Evolutionary conservation across 2,797 vertebrate species (phyloP).

Genomic region (Ciconia nigra): DNA sequence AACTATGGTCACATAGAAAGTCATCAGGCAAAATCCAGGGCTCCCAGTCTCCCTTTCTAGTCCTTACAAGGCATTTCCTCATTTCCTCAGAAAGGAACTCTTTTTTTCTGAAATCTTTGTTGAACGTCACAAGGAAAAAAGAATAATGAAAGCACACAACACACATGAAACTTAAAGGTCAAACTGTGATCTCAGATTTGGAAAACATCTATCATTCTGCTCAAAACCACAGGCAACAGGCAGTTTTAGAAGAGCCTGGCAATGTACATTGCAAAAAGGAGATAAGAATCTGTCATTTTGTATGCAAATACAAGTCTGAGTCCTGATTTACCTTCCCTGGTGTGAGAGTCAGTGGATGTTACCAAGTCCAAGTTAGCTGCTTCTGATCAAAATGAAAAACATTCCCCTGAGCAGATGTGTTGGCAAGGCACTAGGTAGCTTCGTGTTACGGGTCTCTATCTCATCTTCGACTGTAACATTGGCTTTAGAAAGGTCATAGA

Average conservation of each 20-base stretch:
- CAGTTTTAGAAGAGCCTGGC: not conserved
- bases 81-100: not conserved
- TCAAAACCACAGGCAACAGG: not conserved
- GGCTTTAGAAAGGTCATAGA: slow-evolving; percentile 56
- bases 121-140: not conserved
- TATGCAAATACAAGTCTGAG: not conserved
- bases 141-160: slow-evolving; percentile 11
- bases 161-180: slow-evolving; percentile 32
- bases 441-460: not conserved
- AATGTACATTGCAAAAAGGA: not conserved
- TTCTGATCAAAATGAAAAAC: slow-evolving; percentile 54
- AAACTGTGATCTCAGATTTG: slow-evolving; percentile 9
- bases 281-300: slow-evolving; percentile 1
- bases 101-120: not conserved
- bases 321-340: slow-evolving; percentile 24
- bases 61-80: slow-evolving; percentile 23
- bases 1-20: not conserved
- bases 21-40: not conserved
- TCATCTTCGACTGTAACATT: not conserved
- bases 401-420: slow-evolving; percentile 49
- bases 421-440: slow-evolving; percentile 44
- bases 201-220: not conserved
- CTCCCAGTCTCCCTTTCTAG: not conserved
- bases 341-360: not conserved
- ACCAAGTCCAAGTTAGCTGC: slow-evolving; percentile 38